phyloP scores from a whole-genome alignment of 2,113 vertebrate species.

The Geococcyx californianus region DNA sequence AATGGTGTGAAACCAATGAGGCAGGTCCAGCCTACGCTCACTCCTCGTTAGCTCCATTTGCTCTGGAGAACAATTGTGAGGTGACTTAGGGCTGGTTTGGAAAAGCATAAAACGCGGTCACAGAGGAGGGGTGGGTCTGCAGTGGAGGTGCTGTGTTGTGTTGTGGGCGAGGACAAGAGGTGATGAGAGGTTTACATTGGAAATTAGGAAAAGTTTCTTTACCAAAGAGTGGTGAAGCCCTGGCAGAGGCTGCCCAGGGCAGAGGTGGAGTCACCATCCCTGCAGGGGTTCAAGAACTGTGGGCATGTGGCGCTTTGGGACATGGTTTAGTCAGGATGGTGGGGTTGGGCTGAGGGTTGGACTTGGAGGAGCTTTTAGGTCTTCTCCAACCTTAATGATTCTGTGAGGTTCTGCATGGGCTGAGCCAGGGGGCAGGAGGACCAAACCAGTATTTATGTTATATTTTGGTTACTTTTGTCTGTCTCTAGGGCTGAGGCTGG shows the following conservation, averaged over 20 bases:
- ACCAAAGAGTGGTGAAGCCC: too few species aligned
- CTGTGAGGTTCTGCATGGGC: not conserved
- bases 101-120: fast-evolving
- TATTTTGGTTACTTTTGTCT: not conserved
- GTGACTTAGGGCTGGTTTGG: not conserved
- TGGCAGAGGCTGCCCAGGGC: too few species aligned
- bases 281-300: too few species aligned
- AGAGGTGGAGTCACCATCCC: too few species aligned
- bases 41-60: not conserved
- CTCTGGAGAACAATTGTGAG: fast-evolving
- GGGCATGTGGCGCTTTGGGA: too few species aligned
- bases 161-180: fast-evolving
- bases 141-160: fast-evolving
- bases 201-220: too few species aligned
- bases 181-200: not conserved
- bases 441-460: not conserved
- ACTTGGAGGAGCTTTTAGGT: too few species aligned
- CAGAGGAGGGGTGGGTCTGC: fast-evolving
- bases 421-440: not conserved
- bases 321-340: too few species aligned
- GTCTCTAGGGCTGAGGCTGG: too few species aligned
- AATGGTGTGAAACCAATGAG: not conserved
- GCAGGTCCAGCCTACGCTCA: fast-evolving
- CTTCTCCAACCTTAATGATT: too few species aligned
- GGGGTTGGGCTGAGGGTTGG: too few species aligned